Percentiles rank a stretch among this genome's conserved stretches.
Conservation (phyloP, 2,797 vertebrate genomes). For the Takifugu rubripes region DNA sequence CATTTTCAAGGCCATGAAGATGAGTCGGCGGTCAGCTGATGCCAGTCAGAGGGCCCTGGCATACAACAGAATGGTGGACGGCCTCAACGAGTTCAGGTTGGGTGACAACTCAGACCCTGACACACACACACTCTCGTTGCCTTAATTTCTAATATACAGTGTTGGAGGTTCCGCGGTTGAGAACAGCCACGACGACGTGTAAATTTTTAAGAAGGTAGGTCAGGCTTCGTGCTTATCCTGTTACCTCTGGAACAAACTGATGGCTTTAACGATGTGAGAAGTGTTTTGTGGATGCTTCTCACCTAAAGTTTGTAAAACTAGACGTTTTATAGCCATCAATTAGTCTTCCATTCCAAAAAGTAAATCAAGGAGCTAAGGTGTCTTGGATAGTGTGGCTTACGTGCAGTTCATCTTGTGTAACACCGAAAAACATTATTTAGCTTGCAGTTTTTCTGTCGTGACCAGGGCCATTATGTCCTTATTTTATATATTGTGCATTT, state of each 20-base stretch:
- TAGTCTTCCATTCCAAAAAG: no score
- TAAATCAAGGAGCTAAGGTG: no score
- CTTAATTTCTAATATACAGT: no score
- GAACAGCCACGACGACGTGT: not conserved
- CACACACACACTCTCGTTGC: no score
- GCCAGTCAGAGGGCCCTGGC: conserved; percentile 91
- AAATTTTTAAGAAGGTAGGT: conserved; percentile 22
- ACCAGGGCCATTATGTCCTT: no score
- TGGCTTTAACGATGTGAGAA: conserved; percentile 23
- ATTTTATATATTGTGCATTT: no score
- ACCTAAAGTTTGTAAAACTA: conserved; percentile 1
- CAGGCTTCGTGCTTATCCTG: conserved; percentile 8
- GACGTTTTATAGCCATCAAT: not conserved
- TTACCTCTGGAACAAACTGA: conserved; percentile 11
- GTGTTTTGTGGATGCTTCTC: conserved; percentile 14
- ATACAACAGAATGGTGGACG: conserved; percentile 93
- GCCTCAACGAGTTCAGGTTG: conserved; percentile 93
- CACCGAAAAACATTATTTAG: no score
- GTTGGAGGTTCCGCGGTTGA: not conserved
- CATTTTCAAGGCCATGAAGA: conserved; percentile 93
- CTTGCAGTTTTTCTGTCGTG: no score
- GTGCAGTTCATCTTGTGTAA: no score
- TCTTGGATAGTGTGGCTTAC: no score
- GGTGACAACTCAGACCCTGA: no score
- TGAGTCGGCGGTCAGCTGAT: conserved; percentile 93